These are phyloP conservation scores for Mystacides longicornis DNA, from an alignment of 2,888 invertebrate species.

Conservation along the genomic window DNA sequence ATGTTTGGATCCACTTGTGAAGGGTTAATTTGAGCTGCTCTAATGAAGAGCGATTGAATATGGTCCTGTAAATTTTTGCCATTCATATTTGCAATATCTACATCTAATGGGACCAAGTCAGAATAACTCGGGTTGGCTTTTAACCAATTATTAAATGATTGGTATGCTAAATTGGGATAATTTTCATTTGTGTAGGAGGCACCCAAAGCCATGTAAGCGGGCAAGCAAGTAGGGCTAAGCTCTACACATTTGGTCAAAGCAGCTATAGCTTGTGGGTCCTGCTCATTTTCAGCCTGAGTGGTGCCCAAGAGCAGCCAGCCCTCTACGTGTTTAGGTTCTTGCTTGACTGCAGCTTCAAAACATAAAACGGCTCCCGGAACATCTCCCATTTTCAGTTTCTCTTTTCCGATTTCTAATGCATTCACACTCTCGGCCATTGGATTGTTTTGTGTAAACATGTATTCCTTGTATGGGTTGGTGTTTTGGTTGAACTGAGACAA, in stretches of 20 bases:
- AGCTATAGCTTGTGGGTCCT: constrained; percentile 86
- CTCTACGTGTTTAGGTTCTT: constrained; percentile 68
- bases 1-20: constrained; percentile 78
- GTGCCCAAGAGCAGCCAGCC: constrained; percentile 85
- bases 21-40: constrained; percentile 72
- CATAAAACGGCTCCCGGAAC: constrained; percentile 91
- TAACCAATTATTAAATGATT: constrained; percentile 72
- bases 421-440: constrained; percentile 69
- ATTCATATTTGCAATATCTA: constrained; percentile 39
- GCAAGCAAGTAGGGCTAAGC: constrained; percentile 70
- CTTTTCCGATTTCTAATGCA: constrained; percentile 80
- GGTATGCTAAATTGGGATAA: constrained; percentile 81
- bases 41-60: constrained; percentile 68
- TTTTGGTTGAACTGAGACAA: constrained; percentile 52
- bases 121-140: constrained; percentile 74
- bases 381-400: constrained; percentile 77
- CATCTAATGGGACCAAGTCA: constrained; percentile 56
- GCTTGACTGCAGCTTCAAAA: constrained; percentile 91
- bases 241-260: constrained; percentile 81
- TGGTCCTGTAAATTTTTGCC: constrained; percentile 48
- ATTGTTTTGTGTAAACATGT: constrained; percentile 77
- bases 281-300: constrained; percentile 97
- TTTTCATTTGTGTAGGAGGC: constrained; percentile 96
- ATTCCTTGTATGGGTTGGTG: constrained; percentile 53
- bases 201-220: constrained; percentile 83